phyloP scores from a whole-genome alignment of 2,113 vertebrate species.

The Urocynchramus pylzowi region DNA sequence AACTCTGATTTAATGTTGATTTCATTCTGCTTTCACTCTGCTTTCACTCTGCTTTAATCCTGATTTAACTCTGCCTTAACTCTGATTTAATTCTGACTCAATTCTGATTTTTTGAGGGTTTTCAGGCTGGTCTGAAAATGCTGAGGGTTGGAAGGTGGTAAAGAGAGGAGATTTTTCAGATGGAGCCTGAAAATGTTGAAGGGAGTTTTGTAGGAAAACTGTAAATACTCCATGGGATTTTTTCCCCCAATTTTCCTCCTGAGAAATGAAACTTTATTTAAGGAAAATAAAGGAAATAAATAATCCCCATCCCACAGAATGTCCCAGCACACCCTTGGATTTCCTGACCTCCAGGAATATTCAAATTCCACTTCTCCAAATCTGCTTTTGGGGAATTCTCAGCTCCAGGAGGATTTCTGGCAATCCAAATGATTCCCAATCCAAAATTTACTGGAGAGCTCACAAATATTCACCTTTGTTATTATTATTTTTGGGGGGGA shows the following conservation, averaged over 20 bases:
- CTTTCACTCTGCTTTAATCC: not conserved
- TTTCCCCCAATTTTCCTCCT: not conserved
- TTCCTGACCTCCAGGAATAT: not conserved
- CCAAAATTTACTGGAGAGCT: not conserved
- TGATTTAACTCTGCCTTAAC: rapidly evolving
- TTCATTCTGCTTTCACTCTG: not conserved
- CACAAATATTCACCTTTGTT: not conserved
- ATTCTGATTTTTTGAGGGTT: not conserved
- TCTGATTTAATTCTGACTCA: not conserved
- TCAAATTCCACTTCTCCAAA: not conserved
- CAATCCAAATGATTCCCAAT: not conserved
- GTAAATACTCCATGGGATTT: not conserved
- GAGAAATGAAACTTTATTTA: not conserved
- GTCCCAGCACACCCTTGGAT: not conserved
- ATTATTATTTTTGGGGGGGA: not conserved
- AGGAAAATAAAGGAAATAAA: not conserved
- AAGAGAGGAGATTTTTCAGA: not conserved
- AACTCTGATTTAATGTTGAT: not conserved
- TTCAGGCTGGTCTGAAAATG: not conserved
- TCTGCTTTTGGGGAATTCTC: not conserved
- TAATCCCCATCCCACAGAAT: not conserved
- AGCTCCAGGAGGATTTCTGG: not conserved
- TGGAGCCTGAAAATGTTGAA: not conserved
- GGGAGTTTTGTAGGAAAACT: not conserved
- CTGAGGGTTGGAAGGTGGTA: not conserved